phyloP scores from a whole-genome alignment of 2,888 invertebrate species.

The Hermaeophaga mercurialis region DNA sequence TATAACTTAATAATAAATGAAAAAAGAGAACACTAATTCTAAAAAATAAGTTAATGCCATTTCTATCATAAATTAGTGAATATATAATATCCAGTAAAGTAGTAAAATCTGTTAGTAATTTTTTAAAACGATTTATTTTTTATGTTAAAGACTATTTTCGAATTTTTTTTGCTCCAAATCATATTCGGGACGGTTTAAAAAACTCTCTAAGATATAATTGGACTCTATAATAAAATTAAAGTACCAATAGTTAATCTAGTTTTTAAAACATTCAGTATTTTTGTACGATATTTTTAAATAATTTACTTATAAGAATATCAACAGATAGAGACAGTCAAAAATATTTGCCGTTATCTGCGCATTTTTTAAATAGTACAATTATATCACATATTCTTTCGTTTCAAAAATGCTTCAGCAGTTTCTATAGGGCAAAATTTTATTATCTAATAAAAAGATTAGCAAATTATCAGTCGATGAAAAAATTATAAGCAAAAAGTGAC shows the following conservation, averaged over 20 bases:
- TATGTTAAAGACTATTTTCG: not conserved
- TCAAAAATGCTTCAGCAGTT: slow-evolving; percentile 38
- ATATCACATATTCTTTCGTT: slow-evolving; percentile 44
- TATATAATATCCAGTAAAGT: no score
- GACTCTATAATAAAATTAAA: slow-evolving; percentile 19
- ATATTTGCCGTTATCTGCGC: slow-evolving; percentile 38
- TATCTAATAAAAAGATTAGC: not conserved
- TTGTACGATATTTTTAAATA: slow-evolving; percentile 36
- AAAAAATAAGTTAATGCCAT: no score
- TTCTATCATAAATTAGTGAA: no score
- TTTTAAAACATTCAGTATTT: slow-evolving; percentile 34
- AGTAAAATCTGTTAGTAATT: no score
- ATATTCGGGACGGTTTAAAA: slow-evolving; percentile 4
- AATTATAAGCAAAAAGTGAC: not conserved
- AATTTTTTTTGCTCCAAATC: not conserved
- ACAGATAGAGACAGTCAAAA: slow-evolving; percentile 38
- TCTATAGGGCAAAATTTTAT: slow-evolving; percentile 7
- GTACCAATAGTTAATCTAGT: slow-evolving; percentile 21
- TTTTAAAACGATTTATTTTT: no score
- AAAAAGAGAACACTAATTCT: not conserved
- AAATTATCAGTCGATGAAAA: not conserved
- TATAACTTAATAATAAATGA: slow-evolving; percentile 1
- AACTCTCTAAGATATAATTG: slow-evolving; percentile 17
- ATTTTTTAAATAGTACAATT: slow-evolving; percentile 43
- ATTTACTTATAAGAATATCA: slow-evolving; percentile 36